Percentiles rank a stretch among this genome's conserved stretches.
phyloP scores from a whole-genome alignment of 1,140 invertebrate genomes.

The Drosophila varians region DNA sequence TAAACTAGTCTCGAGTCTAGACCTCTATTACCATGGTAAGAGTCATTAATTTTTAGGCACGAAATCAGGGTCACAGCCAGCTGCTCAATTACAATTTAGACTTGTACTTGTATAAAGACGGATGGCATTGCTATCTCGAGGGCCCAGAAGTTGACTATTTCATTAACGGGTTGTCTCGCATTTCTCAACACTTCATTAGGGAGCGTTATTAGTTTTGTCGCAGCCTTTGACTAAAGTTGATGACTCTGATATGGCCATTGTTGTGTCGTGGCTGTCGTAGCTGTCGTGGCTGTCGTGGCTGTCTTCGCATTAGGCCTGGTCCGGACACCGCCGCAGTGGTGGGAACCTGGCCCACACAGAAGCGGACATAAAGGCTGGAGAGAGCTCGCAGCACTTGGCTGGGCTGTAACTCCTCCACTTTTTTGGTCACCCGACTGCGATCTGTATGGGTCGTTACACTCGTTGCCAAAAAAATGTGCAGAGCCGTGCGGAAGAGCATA shows the following conservation, averaged over 20 bases:
- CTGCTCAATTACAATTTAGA: conserved; percentile 27
- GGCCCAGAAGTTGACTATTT: conserved; percentile 48
- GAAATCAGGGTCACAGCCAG: conserved; percentile 3
- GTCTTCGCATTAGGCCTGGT: conserved; percentile 37
- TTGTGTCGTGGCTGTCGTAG: no score
- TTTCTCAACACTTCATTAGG: conserved; percentile 70
- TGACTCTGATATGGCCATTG: conserved; percentile 72
- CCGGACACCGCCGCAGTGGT: conserved; percentile 48
- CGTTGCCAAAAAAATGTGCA: conserved; percentile 21
- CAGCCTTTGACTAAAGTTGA: conserved; percentile 1
- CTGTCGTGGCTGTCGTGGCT: no score
- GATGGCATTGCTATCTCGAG: background rate
- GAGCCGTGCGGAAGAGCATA: conserved; percentile 37
- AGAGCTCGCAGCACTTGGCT: conserved; percentile 17
- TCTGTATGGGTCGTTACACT: conserved; percentile 67
- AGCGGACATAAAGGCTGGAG: conserved; percentile 30
- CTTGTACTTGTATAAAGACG: conserved; percentile 3
- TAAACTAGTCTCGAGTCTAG: no score
- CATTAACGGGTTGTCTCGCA: conserved; percentile 61
- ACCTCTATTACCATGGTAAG: conserved; percentile 3
- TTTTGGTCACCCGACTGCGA: conserved; percentile 36
- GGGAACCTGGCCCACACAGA: conserved; percentile 52
- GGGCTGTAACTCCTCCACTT: conserved; percentile 41
- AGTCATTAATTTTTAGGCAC: conserved; percentile 1
- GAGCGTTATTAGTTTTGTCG: conserved; percentile 60